Base-by-base conservation (phyloP, 2,888 invertebrate species). In the Epistrophella euchroma region DNA sequence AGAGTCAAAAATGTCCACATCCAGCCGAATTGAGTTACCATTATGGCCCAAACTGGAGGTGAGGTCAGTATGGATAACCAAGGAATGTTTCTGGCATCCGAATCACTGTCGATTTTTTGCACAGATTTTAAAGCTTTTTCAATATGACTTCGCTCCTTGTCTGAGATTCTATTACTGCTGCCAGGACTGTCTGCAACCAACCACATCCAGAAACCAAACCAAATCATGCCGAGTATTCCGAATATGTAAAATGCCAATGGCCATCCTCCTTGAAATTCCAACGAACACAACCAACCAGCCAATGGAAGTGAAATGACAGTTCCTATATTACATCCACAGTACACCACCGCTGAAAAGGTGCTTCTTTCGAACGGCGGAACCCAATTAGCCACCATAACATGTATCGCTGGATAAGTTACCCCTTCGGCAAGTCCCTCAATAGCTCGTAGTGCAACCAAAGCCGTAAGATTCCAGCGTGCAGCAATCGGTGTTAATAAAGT, bases 401-500 rank as follows among this genome's bases (percentile, higher is more conserved):
- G 97, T 97, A 98, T 98, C 0, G 98, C 96, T 17, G 98, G 98
- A 92, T 97, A 98, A 9, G 97, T 97, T 9, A 98, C 97, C 43
- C 97, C 97, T 93, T 98, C 97, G 0, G 96, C 96, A 90, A 98
- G 94, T 22, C 98, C 98, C 91, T 97, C 97, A 11, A 97, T 91
- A 6, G 97, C 94, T 88, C 98, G 93, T 1, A 97, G 95, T 40
- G 94, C 93, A 87, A 97, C 94, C 90, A 98, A 95, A 70, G 96
- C 94, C 86, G 94, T 94, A 35, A 93, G 90, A 88, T 93, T 93
- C 92, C 93, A 93, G 66, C 93, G 92, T 0, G 98, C 98, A 0
- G 97, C 97, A 76, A 97, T 93, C 0, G 98, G 98, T 80, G 97
- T 97, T 22, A 97, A 92, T 22, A 98, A 93, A 0, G 98, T 97